Conservation (phyloP, 1,140 invertebrate species). For the Drosophila bocki region DNA sequence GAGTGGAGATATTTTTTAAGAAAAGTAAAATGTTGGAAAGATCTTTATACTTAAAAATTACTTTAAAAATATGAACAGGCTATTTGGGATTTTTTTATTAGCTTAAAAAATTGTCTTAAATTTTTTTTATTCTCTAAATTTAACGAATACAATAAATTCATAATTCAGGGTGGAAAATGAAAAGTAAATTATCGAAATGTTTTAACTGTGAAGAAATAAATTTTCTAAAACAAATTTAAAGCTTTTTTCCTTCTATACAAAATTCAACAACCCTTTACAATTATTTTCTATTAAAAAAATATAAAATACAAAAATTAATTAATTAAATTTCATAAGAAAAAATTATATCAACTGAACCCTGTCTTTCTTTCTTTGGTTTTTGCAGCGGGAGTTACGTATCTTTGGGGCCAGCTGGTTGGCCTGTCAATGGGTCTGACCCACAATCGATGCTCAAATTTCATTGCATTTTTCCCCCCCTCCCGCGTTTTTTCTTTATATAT, state of each 20-base stretch:
- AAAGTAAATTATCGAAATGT: background rate
- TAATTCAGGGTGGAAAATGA: background rate
- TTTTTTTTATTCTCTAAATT: fast-evolving
- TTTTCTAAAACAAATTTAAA: too few relatives aligned
- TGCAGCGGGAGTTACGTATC: slow-evolving; percentile 35
- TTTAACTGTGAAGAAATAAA: background rate
- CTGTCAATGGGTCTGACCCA: slow-evolving; percentile 64
- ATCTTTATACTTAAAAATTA: background rate
- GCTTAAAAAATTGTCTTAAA: background rate
- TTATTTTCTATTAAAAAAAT: background rate
- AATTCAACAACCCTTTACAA: too few relatives aligned
- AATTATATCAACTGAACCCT: background rate
- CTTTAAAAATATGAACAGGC: too few relatives aligned
- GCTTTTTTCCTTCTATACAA: background rate
- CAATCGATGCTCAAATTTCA: slow-evolving; percentile 82
- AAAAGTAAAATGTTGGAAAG: background rate
- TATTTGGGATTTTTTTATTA: background rate
- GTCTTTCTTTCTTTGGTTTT: slow-evolving; percentile 9
- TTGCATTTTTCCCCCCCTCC: slow-evolving; percentile 48
- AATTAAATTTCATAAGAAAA: background rate
- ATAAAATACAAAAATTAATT: background rate
- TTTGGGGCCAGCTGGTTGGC: slow-evolving; percentile 54
- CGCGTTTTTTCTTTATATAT: slow-evolving; percentile 14
- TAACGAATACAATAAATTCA: background rate
- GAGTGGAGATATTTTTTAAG: background rate